phyloP scores from a whole-genome alignment of 2,113 vertebrate genomes.

The Fukomys damarensis region DNA sequence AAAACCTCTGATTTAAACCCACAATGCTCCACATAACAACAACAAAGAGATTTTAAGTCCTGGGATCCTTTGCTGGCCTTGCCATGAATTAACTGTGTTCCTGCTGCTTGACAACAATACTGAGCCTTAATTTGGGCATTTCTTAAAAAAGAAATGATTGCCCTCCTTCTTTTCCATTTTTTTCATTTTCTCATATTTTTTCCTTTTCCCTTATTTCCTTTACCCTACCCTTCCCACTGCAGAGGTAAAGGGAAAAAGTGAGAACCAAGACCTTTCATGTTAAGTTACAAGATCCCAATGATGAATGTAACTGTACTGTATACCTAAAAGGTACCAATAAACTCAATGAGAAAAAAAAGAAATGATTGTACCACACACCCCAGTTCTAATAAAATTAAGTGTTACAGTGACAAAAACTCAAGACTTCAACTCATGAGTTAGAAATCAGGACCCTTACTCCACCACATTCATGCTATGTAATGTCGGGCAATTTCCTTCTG shows the following conservation, averaged over 20 bases:
- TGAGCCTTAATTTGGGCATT: neutral
- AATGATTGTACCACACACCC: neutral
- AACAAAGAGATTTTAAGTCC: neutral
- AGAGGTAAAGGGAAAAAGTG: no score
- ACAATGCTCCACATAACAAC: neutral
- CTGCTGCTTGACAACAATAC: neutral
- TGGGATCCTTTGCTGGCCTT: neutral
- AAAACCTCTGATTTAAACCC: neutral
- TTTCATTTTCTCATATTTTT: no score
- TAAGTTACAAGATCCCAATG: no score
- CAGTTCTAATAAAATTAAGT: neutral
- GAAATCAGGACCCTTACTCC: neutral
- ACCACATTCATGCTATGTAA: neutral
- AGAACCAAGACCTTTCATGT: no score
- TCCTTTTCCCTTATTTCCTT: no score
- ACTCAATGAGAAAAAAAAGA: no score
- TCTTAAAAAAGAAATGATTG: neutral
- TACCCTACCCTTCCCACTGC: no score
- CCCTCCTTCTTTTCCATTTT: no score
- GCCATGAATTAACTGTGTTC: neutral
- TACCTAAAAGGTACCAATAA: no score
- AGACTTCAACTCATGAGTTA: neutral
- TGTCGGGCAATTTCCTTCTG: neutral
- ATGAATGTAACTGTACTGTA: no score
- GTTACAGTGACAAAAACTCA: neutral